Conservation (phyloP, 2,797 vertebrate species). For the Pangasius djambal region DNA sequence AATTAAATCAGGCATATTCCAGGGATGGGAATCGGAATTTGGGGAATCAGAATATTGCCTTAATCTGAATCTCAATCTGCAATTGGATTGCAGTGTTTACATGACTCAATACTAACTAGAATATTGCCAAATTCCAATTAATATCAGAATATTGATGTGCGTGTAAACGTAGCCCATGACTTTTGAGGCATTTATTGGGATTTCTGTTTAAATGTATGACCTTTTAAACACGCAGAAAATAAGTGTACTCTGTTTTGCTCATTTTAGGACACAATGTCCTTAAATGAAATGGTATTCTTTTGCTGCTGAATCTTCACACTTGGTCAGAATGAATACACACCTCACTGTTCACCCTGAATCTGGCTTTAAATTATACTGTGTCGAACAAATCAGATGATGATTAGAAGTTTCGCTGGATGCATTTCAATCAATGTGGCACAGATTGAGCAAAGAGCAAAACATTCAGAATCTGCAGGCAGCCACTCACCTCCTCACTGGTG, state of each 20-base stretch:
- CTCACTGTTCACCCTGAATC: not conserved
- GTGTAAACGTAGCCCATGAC: too few species aligned
- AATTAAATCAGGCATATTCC: too few species aligned
- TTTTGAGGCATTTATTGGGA: not conserved
- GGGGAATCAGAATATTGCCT: too few species aligned
- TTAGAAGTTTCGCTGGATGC: not conserved
- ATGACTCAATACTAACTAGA: too few species aligned
- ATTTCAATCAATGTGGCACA: slow-evolving; percentile 1
- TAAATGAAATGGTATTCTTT: not conserved
- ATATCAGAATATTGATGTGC: too few species aligned
- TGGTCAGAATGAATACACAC: too few species aligned
- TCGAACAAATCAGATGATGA: not conserved
- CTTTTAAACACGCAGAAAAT: not conserved
- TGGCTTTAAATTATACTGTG: not conserved
- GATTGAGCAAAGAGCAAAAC: slow-evolving; percentile 9
- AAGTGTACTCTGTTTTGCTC: not conserved
- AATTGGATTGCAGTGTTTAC: too few species aligned
- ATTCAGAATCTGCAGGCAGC: not conserved
- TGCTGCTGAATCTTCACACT: not conserved
- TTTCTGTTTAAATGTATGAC: not conserved
- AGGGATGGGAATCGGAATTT: too few species aligned
- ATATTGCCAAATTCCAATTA: too few species aligned
- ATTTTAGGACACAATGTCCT: not conserved
- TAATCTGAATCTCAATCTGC: too few species aligned
- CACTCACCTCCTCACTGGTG: not conserved